Conservation (phyloP, 1,140 invertebrate genomes). For the Drosophila guanche region DNA sequence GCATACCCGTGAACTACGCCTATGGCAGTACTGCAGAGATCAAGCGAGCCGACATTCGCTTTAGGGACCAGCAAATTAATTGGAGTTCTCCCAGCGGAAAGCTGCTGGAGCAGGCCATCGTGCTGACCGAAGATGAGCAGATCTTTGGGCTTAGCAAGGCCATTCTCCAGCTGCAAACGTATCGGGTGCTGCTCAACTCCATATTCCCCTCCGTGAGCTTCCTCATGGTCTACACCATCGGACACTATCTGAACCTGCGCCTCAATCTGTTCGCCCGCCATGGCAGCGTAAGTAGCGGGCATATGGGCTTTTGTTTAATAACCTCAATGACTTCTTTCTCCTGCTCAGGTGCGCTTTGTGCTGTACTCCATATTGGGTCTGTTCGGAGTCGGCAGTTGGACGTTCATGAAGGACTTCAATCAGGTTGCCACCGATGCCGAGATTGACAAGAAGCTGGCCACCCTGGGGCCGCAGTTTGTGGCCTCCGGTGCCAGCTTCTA, state of each 20-base stretch:
- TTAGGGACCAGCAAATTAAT: slow-evolving; percentile 85
- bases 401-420: slow-evolving; percentile 87
- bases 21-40: slow-evolving; percentile 84
- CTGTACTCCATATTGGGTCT: slow-evolving; percentile 86
- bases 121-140: slow-evolving; percentile 89
- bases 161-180: slow-evolving; percentile 86
- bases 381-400: slow-evolving; percentile 86
- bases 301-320: background rate
- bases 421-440: slow-evolving; percentile 86
- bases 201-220: slow-evolving; percentile 84
- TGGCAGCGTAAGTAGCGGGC: slow-evolving; percentile 60
- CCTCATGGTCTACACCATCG: slow-evolving; percentile 84
- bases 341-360: slow-evolving; percentile 83
- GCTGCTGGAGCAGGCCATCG: slow-evolving; percentile 86
- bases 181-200: slow-evolving; percentile 85
- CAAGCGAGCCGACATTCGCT: slow-evolving; percentile 84
- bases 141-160: slow-evolving; percentile 91
- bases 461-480: slow-evolving; percentile 86
- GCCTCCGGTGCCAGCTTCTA: slow-evolving; percentile 91
- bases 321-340: background rate
- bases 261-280: slow-evolving; percentile 86
- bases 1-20: slow-evolving; percentile 87
- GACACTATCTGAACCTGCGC: slow-evolving; percentile 84
- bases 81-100: slow-evolving; percentile 86
- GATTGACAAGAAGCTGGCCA: slow-evolving; percentile 86